These are phyloP conservation scores for Caranx ignobilis DNA, from an alignment of 2,113 vertebrate species.

Conservation along the genomic window DNA sequence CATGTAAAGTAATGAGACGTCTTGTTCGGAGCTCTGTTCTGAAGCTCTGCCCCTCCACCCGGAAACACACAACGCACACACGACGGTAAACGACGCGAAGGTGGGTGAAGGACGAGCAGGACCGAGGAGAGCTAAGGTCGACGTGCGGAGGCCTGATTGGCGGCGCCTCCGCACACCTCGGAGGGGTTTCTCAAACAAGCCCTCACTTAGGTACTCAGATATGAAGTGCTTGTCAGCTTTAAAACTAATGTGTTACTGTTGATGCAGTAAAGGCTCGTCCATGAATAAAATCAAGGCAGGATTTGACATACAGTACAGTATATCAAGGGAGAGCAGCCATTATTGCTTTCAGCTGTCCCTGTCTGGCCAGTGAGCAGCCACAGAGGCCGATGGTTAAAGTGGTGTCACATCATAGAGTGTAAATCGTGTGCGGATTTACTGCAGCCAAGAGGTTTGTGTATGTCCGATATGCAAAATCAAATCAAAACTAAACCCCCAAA, in stretches of 20 bases:
- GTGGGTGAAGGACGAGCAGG: conserved; percentile 9
- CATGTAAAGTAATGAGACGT: not conserved
- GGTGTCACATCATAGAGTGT: conserved; percentile 9
- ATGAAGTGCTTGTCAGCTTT: conserved; percentile 37
- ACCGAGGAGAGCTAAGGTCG: conserved; percentile 1
- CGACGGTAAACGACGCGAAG: not conserved
- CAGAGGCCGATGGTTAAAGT: conserved; percentile 9
- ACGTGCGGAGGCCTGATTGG: not conserved
- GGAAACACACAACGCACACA: not conserved
- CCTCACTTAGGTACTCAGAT: conserved; percentile 3
- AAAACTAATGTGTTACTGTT: conserved; percentile 18
- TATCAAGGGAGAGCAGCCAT: conserved; percentile 51
- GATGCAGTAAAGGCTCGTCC: conserved; percentile 36
- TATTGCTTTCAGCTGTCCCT: conserved; percentile 57
- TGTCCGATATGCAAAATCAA: conserved; percentile 46
- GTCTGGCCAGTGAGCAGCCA: conserved; percentile 28
- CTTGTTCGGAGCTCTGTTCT: not conserved
- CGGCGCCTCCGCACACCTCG: not conserved
- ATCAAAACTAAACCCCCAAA: not conserved
- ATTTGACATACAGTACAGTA: conserved; percentile 60
- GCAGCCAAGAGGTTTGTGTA: conserved; percentile 39
- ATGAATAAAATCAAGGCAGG: conserved; percentile 49
- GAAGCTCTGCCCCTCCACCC: not conserved
- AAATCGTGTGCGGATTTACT: not conserved
- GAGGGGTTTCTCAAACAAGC: not conserved